phyloP scores from a whole-genome alignment of 2,888 invertebrate species.

The Dasypolia templi region DNA sequence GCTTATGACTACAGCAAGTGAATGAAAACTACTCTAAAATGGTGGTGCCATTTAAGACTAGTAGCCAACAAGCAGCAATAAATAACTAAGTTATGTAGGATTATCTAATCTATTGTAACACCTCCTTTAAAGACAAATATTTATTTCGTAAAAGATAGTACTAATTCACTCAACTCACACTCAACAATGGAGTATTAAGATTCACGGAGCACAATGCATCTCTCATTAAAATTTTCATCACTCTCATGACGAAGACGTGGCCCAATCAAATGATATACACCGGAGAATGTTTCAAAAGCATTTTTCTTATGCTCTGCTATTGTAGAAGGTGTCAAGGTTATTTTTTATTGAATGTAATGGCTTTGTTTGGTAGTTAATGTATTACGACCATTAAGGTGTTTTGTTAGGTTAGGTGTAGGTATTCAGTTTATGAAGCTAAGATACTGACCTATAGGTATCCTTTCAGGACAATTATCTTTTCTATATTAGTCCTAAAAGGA shows the following conservation, averaged over 20 bases:
- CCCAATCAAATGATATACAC: conserved; percentile 58
- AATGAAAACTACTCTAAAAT: conserved; percentile 1
- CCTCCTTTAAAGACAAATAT: conserved; percentile 65
- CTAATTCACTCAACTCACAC: conserved; percentile 53
- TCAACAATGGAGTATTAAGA: conserved; percentile 69
- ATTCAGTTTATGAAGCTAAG: no score
- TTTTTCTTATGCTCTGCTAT: conserved; percentile 41
- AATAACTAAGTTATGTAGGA: conserved; percentile 51
- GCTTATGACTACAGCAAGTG: not conserved
- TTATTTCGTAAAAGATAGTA: conserved; percentile 66
- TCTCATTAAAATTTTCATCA: conserved; percentile 71
- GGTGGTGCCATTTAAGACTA: no score
- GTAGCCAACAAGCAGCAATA: conserved; percentile 17
- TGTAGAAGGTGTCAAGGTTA: conserved; percentile 55
- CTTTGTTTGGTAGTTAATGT: conserved; percentile 27
- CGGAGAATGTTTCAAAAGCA: conserved; percentile 45
- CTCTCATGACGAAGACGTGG: conserved; percentile 51
- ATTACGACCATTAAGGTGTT: not conserved
- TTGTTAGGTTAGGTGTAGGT: conserved; percentile 6
- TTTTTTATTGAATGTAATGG: conserved; percentile 41
- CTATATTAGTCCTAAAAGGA: no score
- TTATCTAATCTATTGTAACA: conserved; percentile 67
- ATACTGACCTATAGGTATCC: no score
- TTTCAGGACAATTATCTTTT: no score
- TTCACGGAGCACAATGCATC: conserved; percentile 56